Percentiles rank a stretch among this genome's conserved stretches.
Conservation (phyloP, 1,140 invertebrate species). For the Heliconius congener region DNA sequence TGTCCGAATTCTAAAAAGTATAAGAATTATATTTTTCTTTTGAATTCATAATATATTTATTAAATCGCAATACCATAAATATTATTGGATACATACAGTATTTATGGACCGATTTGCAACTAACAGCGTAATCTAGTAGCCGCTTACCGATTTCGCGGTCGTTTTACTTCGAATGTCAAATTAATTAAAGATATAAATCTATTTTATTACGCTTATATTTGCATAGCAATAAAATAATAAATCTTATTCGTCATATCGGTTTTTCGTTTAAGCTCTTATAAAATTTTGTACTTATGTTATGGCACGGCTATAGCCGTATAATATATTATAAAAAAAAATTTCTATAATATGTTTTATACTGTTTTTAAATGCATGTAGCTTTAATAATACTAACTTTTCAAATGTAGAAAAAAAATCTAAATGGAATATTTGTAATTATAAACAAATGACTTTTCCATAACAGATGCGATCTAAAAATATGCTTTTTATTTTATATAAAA, state of each 20-base stretch:
- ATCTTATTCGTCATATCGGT: background rate
- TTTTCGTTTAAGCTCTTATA: background rate
- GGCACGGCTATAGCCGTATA: background rate
- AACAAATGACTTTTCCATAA: background rate
- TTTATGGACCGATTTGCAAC: constrained; percentile 11
- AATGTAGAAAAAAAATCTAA: background rate
- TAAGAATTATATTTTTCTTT: no score
- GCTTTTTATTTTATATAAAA: background rate
- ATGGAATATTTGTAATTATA: background rate
- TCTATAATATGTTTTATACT: background rate
- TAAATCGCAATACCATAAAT: background rate
- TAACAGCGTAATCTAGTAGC: constrained; percentile 25
- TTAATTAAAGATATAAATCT: background rate
- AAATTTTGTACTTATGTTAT: background rate
- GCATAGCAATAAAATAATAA: constrained; percentile 9
- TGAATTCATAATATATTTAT: no score
- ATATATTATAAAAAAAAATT: background rate
- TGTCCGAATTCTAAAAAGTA: no score
- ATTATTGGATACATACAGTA: background rate
- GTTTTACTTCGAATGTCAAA: constrained; percentile 23
- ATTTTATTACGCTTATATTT: constrained; percentile 11
- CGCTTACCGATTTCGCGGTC: constrained; percentile 3
- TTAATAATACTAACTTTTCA: background rate
- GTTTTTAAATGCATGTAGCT: background rate
- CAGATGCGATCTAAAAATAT: background rate